These are phyloP conservation scores for Colius striatus DNA, from an alignment of 2,113 vertebrate species.

Conservation along the genomic window DNA sequence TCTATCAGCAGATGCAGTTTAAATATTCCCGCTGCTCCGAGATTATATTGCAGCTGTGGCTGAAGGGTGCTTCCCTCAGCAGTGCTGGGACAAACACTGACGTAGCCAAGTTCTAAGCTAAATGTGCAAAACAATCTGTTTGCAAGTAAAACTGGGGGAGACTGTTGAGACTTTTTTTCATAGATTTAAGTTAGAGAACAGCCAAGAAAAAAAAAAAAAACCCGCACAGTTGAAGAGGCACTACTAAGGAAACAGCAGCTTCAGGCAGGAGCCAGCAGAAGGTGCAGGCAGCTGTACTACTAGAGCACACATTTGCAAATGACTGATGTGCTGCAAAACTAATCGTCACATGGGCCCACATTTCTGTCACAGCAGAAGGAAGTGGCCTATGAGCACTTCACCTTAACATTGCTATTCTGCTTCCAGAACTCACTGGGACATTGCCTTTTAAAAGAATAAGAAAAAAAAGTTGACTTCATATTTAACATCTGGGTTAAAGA, in stretches of 20 bases:
- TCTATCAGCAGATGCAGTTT: not conserved
- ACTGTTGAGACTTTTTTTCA: not conserved
- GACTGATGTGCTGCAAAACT: not conserved
- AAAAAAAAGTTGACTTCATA: not conserved
- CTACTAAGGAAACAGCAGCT: not conserved
- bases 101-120: not conserved
- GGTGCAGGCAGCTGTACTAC: not conserved
- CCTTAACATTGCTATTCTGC: not conserved
- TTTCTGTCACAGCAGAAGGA: not conserved
- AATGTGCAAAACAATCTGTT: not conserved
- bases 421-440: not conserved
- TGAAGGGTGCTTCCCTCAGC: not conserved
- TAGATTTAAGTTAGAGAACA: not conserved
- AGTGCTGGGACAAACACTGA: not conserved
- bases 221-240: not conserved
- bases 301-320: not conserved
- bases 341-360: not conserved
- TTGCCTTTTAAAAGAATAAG: not conserved
- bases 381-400: not conserved
- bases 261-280: not conserved
- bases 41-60: not conserved
- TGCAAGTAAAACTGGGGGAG: not conserved
- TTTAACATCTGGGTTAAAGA: not conserved
- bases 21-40: not conserved
- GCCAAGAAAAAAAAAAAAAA: not conserved